A percentile compares a stretch with the other conserved stretches of the same genome.
Evolutionary conservation across 64 coral and sea anemone species (phyloP).

Genomic region (Pocillopora verrucosa): DNA sequence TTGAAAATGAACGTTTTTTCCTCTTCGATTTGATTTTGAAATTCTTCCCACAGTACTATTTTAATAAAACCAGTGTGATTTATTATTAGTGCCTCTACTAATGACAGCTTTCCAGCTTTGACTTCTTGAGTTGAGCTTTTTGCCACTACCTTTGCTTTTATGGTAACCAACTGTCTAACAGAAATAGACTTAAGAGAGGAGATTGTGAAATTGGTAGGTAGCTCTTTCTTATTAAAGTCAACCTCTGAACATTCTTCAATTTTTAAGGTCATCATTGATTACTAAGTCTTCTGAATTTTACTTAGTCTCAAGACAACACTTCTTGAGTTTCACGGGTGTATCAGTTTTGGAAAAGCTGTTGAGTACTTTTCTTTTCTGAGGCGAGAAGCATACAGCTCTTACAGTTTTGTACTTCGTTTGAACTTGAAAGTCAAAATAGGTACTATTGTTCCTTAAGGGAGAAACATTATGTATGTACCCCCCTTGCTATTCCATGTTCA

Average conservation of each 20-base stretch:
- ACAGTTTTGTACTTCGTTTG: too few relatives aligned
- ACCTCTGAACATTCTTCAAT: slow-evolving; percentile 36
- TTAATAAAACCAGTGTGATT: slow-evolving; percentile 63
- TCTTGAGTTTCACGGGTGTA: slow-evolving; percentile 52
- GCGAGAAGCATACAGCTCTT: slow-evolving; percentile 56
- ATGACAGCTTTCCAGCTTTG: slow-evolving; percentile 5
- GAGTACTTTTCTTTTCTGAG: slow-evolving; percentile 21
- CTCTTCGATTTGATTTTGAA: slow-evolving; percentile 41
- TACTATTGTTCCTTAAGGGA: too few relatives aligned
- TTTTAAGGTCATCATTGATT: slow-evolving; percentile 24
- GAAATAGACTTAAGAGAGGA: slow-evolving; percentile 1
- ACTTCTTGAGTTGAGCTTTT: slow-evolving; percentile 33
- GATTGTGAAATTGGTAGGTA: slow-evolving; percentile 42
- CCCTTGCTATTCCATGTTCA: too few relatives aligned
- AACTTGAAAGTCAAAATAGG: too few relatives aligned
- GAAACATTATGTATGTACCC: too few relatives aligned
- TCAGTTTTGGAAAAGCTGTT: background rate
- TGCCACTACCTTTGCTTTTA: slow-evolving; percentile 45
- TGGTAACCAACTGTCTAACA: slow-evolving; percentile 44
- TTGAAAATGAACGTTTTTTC: slow-evolving; percentile 62
- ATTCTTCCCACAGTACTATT: slow-evolving; percentile 38
- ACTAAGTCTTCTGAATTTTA: slow-evolving; percentile 30
- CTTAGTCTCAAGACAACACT: slow-evolving; percentile 41
- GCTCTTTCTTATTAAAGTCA: slow-evolving; percentile 29
- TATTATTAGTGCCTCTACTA: slow-evolving; percentile 41